phyloP scores from a whole-genome alignment of 2,888 invertebrate genomes.

The Latrodectus elegans region DNA sequence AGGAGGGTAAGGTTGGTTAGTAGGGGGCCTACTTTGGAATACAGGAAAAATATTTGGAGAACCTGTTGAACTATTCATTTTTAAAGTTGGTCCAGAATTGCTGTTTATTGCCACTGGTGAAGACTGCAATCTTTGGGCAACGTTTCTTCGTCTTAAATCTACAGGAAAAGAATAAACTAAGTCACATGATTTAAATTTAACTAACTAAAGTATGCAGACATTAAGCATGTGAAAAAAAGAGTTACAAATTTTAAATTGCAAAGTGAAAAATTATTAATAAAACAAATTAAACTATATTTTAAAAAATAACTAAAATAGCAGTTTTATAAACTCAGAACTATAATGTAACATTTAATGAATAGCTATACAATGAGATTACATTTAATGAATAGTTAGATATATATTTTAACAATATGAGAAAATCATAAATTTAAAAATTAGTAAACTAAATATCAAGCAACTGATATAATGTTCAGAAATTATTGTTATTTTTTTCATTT shows the following conservation, averaged over 20 bases:
- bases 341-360: no score
- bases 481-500: no score
- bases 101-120: slow-evolving; percentile 29
- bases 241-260: background rate
- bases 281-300: background rate
- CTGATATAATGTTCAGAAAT: no score
- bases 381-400: no score
- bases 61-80: slow-evolving; percentile 48
- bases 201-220: no score
- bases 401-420: no score
- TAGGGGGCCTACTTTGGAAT: slow-evolving; percentile 45
- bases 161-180: background rate
- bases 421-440: no score
- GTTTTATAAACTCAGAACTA: background rate
- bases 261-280: background rate
- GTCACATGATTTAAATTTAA: no score
- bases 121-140: slow-evolving; percentile 14
- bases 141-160: slow-evolving; percentile 53
- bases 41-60: slow-evolving; percentile 43
- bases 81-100: slow-evolving; percentile 28
- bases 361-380: no score
- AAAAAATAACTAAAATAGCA: background rate
- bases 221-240: background rate
- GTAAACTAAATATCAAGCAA: no score
- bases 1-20: slow-evolving; percentile 63